Conservation (phyloP, 2,888 invertebrate species). For the Deilephila porcellus region DNA sequence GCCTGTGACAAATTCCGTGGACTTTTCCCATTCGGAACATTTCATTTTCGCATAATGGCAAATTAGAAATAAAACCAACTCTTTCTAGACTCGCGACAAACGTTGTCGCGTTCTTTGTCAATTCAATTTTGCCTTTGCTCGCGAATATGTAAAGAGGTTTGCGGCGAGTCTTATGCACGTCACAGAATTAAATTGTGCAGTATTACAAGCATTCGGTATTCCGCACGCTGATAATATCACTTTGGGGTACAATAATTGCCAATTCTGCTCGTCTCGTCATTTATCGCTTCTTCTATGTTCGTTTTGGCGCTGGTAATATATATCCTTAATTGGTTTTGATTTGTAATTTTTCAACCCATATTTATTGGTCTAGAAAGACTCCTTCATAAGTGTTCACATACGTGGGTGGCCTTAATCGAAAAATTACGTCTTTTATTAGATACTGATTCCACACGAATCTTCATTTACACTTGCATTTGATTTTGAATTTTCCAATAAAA, state of each 20-base stretch:
- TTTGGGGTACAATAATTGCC: neutral
- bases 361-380: no score
- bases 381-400: no score
- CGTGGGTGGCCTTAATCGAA: no score
- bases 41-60: slow-evolving; percentile 16
- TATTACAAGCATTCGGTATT: slow-evolving; percentile 28
- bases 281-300: neutral
- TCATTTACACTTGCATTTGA: no score
- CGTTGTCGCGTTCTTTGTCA: slow-evolving; percentile 57
- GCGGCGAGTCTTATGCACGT: slow-evolving; percentile 30
- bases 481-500: neutral
- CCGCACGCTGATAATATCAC: slow-evolving; percentile 25
- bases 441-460: no score
- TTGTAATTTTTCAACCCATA: no score
- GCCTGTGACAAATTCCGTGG: neutral
- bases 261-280: neutral
- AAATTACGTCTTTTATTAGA: no score
- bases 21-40: neutral
- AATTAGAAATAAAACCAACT: slow-evolving; percentile 8
- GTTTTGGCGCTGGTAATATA: no score
- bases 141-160: slow-evolving; percentile 23
- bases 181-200: slow-evolving; percentile 26
- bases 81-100: neutral
- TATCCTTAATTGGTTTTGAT: no score
- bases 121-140: slow-evolving; percentile 49